Evolutionary conservation across 1,140 invertebrate species (phyloP), one percentile per base, ranked within the genome.

Genomic region (Drosophila yakuba): DNA sequence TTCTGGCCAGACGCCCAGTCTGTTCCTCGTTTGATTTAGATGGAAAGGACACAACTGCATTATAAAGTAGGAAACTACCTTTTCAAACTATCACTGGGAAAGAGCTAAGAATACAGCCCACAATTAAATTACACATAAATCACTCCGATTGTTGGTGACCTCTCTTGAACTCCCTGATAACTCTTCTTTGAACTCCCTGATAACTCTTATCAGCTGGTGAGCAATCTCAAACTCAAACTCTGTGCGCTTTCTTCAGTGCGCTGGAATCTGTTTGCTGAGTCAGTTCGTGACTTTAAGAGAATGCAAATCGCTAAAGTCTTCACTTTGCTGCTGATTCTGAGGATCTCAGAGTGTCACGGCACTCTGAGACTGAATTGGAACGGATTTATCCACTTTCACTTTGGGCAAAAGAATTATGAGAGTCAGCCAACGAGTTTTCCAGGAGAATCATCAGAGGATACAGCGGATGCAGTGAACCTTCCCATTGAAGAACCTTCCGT

Each of bases 1-100:
- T 58, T 15, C 47, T 88, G 83, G 83, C 68, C 32, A 17, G 32
- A n/a, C 6, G 83, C 83, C 83, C 88, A 71, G 38, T 41, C 44
- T 69, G 14, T 14, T 20, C 36, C 12, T 45, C 8, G 23, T 1
- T 17, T 45, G 38, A 43, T 66, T 67, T 64, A 52, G 36, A n/a
- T 38, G 62, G 61, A 60, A 45, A 36, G 41, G n/a, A 5, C 20
- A 17, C 3, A 11, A 28, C 36, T 7, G 28, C 11, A 28, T 11
- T 36, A 35, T 12, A 3, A 6, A 58, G 25, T 3, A 14, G 11
- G 2, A 4, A 62, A 56, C n/a, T 10, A 35, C 23, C 7, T 15
- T 12, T n/a, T 39, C n/a, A 2, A 28, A 12, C 3, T 14, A 3
- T 25, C 23, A 25, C 4, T 6, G 6, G 11, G 3, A 6, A 11